A percentile compares a stretch with the other conserved stretches of the same genome.
Evolutionary conservation across 2,797 vertebrate genomes (phyloP).

Genomic region (Buphagus erythrorhynchus): DNA sequence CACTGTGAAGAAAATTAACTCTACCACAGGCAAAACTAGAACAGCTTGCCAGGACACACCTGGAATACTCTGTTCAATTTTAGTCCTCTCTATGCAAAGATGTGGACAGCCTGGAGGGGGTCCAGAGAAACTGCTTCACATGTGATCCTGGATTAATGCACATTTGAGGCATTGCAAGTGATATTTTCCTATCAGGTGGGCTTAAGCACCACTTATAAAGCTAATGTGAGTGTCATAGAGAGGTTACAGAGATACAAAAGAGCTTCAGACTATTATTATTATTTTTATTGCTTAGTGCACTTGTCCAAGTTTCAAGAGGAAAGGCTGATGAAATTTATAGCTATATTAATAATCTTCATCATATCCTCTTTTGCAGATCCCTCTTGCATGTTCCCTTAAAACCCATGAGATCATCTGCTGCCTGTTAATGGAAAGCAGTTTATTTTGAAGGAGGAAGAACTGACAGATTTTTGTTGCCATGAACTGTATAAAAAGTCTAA

Average conservation of each 20-base stretch:
- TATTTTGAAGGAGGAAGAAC: conserved; percentile 15
- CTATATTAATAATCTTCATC: conserved; percentile 25
- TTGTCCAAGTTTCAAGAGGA: conserved; percentile 1
- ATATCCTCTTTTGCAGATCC: neutral
- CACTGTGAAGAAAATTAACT: neutral
- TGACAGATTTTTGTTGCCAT: conserved; percentile 46
- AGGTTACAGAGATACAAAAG: neutral
- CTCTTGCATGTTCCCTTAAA: conserved; percentile 21
- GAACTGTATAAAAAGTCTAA: conserved; percentile 37
- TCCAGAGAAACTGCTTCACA: neutral
- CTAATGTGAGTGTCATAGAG: neutral
- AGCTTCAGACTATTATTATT: neutral
- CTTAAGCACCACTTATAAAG: neutral
- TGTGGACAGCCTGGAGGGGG: neutral
- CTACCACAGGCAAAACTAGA: neutral
- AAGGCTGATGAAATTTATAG: conserved; percentile 28
- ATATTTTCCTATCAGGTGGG: neutral
- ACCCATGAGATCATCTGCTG: conserved; percentile 17
- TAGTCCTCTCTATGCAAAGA: accelerated
- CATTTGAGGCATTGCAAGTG: neutral
- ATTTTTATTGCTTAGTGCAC: neutral
- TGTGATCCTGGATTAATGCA: neutral
- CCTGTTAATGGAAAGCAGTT: conserved; percentile 53
- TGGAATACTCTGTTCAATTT: neutral
- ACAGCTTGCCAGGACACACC: neutral